phyloP scores from a whole-genome alignment of 2,888 invertebrate species.

The Clivina fossor region DNA sequence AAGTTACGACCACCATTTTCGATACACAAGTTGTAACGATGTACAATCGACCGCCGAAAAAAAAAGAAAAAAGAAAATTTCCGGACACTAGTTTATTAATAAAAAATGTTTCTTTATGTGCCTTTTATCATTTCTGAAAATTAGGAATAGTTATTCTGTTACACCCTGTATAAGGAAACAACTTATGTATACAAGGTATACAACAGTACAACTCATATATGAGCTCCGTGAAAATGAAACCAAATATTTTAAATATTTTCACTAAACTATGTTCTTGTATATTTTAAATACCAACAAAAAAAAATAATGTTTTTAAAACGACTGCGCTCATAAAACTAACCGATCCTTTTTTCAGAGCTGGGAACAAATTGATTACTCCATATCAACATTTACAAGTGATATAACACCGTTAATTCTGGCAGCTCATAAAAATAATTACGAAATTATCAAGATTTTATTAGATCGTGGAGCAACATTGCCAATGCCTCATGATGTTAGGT shows the following conservation, averaged over 20 bases:
- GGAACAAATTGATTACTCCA: conserved; percentile 78
- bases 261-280: not conserved
- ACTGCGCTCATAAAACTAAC: too few species aligned
- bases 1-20: too few species aligned
- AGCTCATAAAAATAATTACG: conserved; percentile 95
- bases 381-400: conserved; percentile 88
- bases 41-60: too few species aligned
- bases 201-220: not conserved
- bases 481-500: conserved; percentile 90
- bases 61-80: too few species aligned
- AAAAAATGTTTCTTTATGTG: too few species aligned
- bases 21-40: too few species aligned
- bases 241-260: not conserved
- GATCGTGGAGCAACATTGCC: conserved; percentile 92
- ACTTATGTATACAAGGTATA: not conserved
- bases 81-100: too few species aligned
- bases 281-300: too few species aligned
- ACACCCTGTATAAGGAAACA: too few species aligned
- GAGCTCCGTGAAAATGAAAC: not conserved
- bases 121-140: too few species aligned
- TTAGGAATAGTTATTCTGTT: too few species aligned
- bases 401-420: conserved; percentile 94
- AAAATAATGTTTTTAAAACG: too few species aligned
- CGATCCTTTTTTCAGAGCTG: conserved; percentile 72
- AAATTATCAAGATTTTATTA: conserved; percentile 90